Percentiles rank a stretch among this genome's conserved stretches.
These are phyloP conservation scores for Tiliacea aurago DNA, from an alignment of 2,888 invertebrate genomes.

Conservation along the genomic window DNA sequence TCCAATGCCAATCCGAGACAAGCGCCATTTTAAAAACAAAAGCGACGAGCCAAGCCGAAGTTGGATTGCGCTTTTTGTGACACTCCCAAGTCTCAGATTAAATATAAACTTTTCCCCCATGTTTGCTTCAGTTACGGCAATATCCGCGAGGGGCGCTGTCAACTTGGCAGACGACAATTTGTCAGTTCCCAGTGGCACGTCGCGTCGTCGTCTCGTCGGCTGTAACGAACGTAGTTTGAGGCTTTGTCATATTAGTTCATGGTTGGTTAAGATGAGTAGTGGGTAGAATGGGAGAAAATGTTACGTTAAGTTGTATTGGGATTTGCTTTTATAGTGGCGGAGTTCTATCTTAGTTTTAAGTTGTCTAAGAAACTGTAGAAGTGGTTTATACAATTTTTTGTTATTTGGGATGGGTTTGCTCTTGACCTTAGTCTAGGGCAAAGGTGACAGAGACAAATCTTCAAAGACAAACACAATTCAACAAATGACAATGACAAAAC, in stretches of 20 bases:
- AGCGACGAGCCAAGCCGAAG: constrained; percentile 67
- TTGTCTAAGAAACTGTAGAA: background rate
- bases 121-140: constrained; percentile 73
- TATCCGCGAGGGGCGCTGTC: constrained; percentile 73
- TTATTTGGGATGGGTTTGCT: too few species aligned
- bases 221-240: constrained; percentile 57
- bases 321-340: background rate
- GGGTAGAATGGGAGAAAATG: constrained; percentile 34
- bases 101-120: constrained; percentile 79
- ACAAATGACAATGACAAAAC: too few species aligned
- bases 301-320: constrained; percentile 18
- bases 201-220: constrained; percentile 48
- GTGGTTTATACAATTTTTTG: background rate
- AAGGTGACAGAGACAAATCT: too few species aligned
- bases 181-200: constrained; percentile 67
- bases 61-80: constrained; percentile 75
- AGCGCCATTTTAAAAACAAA: constrained; percentile 69
- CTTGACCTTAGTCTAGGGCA: too few species aligned
- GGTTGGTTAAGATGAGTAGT: constrained; percentile 52
- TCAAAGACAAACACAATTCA: too few species aligned
- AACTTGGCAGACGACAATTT: constrained; percentile 76
- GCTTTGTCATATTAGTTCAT: constrained; percentile 62
- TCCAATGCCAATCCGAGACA: constrained; percentile 58
- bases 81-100: constrained; percentile 75
- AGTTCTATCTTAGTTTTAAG: constrained; percentile 4